Conservation (phyloP, 1,140 invertebrate genomes). For the Eupristina koningsbergeri region DNA sequence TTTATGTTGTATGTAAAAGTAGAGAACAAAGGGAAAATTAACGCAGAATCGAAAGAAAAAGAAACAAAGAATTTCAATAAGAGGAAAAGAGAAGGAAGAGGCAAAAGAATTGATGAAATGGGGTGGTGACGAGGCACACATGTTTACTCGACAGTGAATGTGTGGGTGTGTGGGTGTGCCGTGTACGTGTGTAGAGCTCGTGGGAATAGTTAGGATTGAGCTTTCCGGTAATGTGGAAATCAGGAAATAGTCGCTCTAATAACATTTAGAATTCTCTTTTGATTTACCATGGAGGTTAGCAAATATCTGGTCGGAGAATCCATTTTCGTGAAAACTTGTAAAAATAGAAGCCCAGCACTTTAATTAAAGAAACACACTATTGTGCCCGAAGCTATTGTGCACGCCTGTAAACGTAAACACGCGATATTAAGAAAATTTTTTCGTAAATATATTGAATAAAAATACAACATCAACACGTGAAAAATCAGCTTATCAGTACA, state of each 20-base stretch:
- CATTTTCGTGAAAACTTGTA: not conserved
- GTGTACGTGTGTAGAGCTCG: slow-evolving; percentile 55
- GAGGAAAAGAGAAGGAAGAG: slow-evolving; percentile 13
- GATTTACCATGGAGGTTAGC: slow-evolving; percentile 56
- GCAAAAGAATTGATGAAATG: slow-evolving; percentile 55
- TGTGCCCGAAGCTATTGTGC: not conserved
- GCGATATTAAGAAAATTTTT: slow-evolving; percentile 12
- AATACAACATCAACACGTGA: not conserved
- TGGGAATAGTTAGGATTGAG: slow-evolving; percentile 61
- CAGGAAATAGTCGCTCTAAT: slow-evolving; percentile 59
- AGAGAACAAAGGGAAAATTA: not conserved
- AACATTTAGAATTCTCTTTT: slow-evolving; percentile 55
- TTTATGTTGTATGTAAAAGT: not conserved
- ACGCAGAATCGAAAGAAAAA: slow-evolving; percentile 48
- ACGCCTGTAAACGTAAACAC: not conserved
- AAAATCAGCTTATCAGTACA: slow-evolving; percentile 12
- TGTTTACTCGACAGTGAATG: slow-evolving; percentile 37
- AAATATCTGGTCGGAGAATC: slow-evolving; percentile 7
- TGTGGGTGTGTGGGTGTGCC: no score
- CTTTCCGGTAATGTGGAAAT: slow-evolving; percentile 57
- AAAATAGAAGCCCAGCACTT: not conserved
- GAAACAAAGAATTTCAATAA: slow-evolving; percentile 39
- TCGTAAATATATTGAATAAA: slow-evolving; percentile 1
- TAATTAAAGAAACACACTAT: slow-evolving; percentile 16
- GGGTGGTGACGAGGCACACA: slow-evolving; percentile 42